Evolutionary conservation across 2,888 invertebrate genomes (phyloP), one percentile per base, ranked within the genome.

Genomic region (Itoplectis maculator): DNA sequence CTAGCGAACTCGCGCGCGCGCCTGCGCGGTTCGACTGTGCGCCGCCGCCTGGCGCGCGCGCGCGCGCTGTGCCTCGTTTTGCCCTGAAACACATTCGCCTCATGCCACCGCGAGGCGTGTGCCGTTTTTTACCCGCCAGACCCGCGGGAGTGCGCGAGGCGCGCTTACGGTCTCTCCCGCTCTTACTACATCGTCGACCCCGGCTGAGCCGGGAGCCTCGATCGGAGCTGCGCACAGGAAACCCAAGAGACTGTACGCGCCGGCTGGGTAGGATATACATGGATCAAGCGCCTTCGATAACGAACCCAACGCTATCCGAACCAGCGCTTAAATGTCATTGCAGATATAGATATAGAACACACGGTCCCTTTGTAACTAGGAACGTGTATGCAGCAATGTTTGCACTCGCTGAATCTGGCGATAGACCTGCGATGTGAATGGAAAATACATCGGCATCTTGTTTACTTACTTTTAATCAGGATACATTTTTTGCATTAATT

Each of bases 101-200:
- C 88, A 87, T 88, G 89, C 90, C 90, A 89, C 88, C 88, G 91
- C 89, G 88, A 92, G 92, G 91, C 92, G 92, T 92, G 92, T 91
- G 92, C 92, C 92, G 90, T 83, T 79, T 78, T 61, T 80, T 81
- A 80, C 84, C 79, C 79, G 82, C 75, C 35, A 42, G 47, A 74
- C 47, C 69, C 59, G 29, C 37, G 37, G 69, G 63, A 78, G 68
- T 68, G 72, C 66, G 68, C 77, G 66, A 68, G 66, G 66, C 65
- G 56, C 73, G 49, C 79, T n/a, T n/a, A 59, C 80, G 23, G 18
- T 66, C 54, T 2, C 56, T n/a, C n/a, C n/a, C n/a, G n/a, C 56
- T 18, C 68, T 68, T 23, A 63, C 49, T 54, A 54, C 59, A 61
- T 61, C 29, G n/a, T 61, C 68, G 75, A 79, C 70, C 75, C 56